Evolutionary conservation across 2,113 vertebrate species (phyloP).

Genomic region (Tenrec ecaudatus): DNA sequence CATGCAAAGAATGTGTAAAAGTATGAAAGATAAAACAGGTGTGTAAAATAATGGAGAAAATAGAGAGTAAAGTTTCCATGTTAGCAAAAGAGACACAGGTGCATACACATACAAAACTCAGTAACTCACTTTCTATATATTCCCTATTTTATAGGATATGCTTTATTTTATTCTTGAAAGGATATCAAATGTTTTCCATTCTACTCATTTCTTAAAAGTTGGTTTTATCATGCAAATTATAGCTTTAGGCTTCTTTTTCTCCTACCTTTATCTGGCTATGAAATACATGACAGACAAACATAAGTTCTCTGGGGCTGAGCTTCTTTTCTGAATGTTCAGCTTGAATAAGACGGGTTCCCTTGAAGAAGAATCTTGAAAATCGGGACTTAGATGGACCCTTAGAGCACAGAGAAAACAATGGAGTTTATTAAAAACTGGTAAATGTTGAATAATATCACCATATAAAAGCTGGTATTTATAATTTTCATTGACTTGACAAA

Average conservation of each 20-base stretch:
- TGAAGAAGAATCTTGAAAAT: constrained; percentile 11
- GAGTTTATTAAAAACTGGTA: not conserved
- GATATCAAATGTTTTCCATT: not conserved
- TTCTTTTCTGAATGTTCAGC: constrained; percentile 21
- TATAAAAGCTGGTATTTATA: not conserved
- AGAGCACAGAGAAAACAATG: not conserved
- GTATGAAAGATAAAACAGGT: not conserved
- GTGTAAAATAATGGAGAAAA: not conserved
- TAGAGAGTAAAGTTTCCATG: not conserved
- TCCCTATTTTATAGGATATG: not conserved
- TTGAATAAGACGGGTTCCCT: not conserved
- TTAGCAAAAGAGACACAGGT: not conserved
- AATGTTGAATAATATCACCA: not conserved
- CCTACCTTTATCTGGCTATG: not conserved
- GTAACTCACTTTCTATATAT: not conserved
- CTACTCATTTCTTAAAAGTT: not conserved
- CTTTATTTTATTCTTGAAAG: constrained; percentile 2
- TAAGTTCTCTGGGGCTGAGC: not conserved
- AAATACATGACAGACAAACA: constrained; percentile 23
- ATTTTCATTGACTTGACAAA: not conserved
- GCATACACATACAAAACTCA: not conserved
- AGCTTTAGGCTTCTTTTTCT: not conserved
- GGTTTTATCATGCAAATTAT: constrained; percentile 19
- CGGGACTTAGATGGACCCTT: not conserved
- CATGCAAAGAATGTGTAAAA: not conserved